Percentiles rank a stretch among this genome's conserved stretches.
Evolutionary conservation across 2,113 vertebrate species (phyloP).

Genomic region (Microtus ochrogaster): DNA sequence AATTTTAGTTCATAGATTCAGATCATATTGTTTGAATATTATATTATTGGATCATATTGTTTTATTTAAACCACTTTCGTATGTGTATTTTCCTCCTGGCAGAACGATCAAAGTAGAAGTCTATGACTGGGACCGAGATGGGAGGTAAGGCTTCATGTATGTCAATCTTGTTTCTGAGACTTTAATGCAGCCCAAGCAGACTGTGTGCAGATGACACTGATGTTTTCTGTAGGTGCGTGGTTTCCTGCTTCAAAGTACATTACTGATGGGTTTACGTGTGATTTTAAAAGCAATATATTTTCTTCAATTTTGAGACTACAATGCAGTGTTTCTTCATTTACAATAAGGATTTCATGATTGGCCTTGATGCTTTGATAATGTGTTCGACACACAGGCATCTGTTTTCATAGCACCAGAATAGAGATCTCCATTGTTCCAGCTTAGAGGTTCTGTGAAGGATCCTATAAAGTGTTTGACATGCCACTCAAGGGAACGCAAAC

Average conservation of each 20-base stretch:
- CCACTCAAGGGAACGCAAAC: neutral
- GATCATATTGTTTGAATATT: neutral
- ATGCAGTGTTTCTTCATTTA: neutral
- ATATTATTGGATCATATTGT: neutral
- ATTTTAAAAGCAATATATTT: slow-evolving; percentile 27
- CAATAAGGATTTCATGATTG: neutral
- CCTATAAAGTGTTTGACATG: neutral
- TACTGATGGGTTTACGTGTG: neutral
- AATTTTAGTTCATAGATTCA: neutral
- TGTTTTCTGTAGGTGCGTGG: neutral
- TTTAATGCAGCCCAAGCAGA: neutral
- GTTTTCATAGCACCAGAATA: neutral
- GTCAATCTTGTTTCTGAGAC: neutral
- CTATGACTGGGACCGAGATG: slow-evolving; percentile 98
- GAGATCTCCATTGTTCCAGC: neutral
- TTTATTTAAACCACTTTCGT: slow-evolving; percentile 23
- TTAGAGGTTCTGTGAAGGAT: neutral
- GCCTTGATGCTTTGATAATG: neutral
- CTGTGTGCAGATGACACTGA: neutral
- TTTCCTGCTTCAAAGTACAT: neutral
- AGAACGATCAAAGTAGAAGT: slow-evolving; percentile 98
- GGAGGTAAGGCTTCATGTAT: slow-evolving; percentile 90
- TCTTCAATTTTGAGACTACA: neutral
- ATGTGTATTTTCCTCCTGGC: neutral
- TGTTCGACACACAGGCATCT: neutral